Base-by-base conservation (phyloP, 2,888 invertebrate genomes). In the Ectobius pallidus region DNA sequence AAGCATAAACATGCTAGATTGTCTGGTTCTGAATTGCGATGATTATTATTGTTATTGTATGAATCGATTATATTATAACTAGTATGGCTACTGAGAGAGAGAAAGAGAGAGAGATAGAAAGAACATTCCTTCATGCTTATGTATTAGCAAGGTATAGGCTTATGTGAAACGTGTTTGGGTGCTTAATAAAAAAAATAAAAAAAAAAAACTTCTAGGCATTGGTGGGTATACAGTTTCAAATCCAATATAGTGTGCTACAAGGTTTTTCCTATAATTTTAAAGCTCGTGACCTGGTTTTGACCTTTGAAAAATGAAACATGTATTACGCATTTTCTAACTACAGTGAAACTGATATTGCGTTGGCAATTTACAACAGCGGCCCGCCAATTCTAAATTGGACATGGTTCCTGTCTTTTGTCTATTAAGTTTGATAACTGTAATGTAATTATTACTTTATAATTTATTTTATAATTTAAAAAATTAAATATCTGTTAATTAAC, bases 41-140 rank as follows among this genome's bases (percentile, higher is more conserved):
- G 58, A 58, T 58, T 58, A 30, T 30, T 58, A n/a, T 27, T 18
- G n/a, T n/a, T n/a, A n/a, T n/a, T n/a, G n/a, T n/a, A n/a, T n/a
- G 58, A 30, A 58, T 58, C 58, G 58, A 30, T 58, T 30, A n/a
- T n/a, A 30, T 58, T 32, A 30, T 58, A 58, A 58, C 58, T 58
- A 30, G 30, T 30, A 16, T 52, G 30, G 58, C 30, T 32, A 30
- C n/a, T 25, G n/a, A 58, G 58, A 11, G 58, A 32, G 58, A 4
- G 58, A 32, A 30, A 32, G 22, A 16, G 30, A 11, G 25, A 11
- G 1, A 3, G 22, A 3, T 2, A 20, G 20, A 46, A 7, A 52
- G 14, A 52, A 16, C 58, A 58, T 58, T 58, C 58, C 58, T 16
- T 58, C 58, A 58, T 58, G 58, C 58, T 7, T 58, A 30, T 58